Base-by-base conservation (phyloP, 2,797 vertebrate genomes). In the Ara ararauna region DNA sequence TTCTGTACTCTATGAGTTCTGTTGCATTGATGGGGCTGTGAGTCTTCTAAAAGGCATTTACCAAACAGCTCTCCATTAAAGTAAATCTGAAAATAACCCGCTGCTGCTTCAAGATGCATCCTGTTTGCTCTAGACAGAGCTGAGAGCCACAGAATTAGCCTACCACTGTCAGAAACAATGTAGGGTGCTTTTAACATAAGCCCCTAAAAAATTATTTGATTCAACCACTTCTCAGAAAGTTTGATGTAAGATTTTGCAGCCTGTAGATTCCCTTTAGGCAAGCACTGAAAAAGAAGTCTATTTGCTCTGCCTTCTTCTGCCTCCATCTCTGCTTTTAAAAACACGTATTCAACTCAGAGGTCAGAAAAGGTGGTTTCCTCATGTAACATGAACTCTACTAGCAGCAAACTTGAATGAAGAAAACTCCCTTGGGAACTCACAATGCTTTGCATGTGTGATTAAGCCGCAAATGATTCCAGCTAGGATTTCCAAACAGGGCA, bases 351-450 rank as follows among this genome's bases (percentile, higher is more conserved):
- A 94, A 74, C 53, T 86, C 48, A 40, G 72, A 89, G 92, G 93
- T 89, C 86, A 96, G 72, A 72, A 94, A 83, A 10, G 0, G 3
- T 26, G 81, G 86, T 92, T 94, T 94, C 53, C 77, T 53, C 54
- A 71, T 30, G 84, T 83, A 94, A 95, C 72, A n/a, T 47, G 60
- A 94, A 83, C 86, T 54, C 71, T 40, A 32, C 71, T 30, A 74
- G 74, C 56, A 95, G 65, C 83, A 85, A 94, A 82, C 58, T 53
- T 74, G 80, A 95, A 94, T 90, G 91, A 93, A 68, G 53, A 76
- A 66, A 91, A 58, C 74, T 93, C 91, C 77, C 56, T 36, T 36
- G 84, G 81, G 94, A 94, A 47, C 34, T 26, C 29, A 60, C 66
- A 24, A 89, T 2, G 27, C 40, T 75, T 95, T 80, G 53, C n/a